These are phyloP conservation scores for Apolygus lucorum DNA, from an alignment of 1,140 invertebrate genomes.

Conservation along the genomic window DNA sequence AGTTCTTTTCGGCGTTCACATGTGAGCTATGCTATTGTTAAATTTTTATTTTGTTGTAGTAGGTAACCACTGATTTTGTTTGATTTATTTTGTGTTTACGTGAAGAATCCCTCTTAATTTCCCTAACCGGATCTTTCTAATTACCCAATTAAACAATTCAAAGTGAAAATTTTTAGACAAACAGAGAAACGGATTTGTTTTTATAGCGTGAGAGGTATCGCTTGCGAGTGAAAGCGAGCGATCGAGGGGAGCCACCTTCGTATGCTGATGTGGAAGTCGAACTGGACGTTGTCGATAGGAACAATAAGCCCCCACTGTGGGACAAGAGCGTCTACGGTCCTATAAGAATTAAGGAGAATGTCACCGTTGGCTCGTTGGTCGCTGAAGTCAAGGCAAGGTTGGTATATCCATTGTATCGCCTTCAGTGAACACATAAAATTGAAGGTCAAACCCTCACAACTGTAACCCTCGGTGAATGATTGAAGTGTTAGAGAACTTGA, in stretches of 20 bases:
- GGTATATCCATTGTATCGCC: slow-evolving; percentile 51
- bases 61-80: background rate
- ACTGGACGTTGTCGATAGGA: slow-evolving; percentile 94
- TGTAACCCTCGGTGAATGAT: too few relatives aligned
- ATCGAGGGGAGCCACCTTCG: slow-evolving; percentile 77
- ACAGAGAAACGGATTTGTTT: slow-evolving; percentile 38
- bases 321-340: slow-evolving; percentile 86
- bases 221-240: slow-evolving; percentile 84
- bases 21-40: slow-evolving; percentile 5
- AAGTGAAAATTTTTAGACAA: slow-evolving; percentile 1
- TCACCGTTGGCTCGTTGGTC: slow-evolving; percentile 93
- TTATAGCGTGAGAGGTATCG: slow-evolving; percentile 86
- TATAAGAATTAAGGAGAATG: slow-evolving; percentile 94
- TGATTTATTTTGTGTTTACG: background rate
- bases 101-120: too few relatives aligned
- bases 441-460: too few relatives aligned
- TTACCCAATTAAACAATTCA: too few relatives aligned
- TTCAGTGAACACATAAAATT: background rate
- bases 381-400: slow-evolving; percentile 94
- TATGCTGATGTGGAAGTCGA: slow-evolving; percentile 90
- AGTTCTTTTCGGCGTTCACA: too few relatives aligned
- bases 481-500: background rate
- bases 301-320: slow-evolving; percentile 95
- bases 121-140: too few relatives aligned
- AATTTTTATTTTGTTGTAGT: slow-evolving; percentile 5